Evolutionary conservation across 1,140 invertebrate species (phyloP).

Genomic region (Cecropterus lyciades): DNA sequence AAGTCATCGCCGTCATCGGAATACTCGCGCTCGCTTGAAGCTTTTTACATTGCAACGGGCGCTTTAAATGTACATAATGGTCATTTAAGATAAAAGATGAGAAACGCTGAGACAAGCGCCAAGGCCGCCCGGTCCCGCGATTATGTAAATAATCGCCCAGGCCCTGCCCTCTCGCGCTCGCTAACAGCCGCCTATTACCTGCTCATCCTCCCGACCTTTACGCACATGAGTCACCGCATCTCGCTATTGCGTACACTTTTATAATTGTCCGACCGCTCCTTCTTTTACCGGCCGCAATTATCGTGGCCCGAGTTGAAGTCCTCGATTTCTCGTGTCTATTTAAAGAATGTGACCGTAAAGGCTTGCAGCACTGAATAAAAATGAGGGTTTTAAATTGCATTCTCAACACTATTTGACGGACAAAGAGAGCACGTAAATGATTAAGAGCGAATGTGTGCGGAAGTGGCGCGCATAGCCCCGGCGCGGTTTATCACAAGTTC

Average conservation of each 20-base stretch:
- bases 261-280: slow-evolving; percentile 31
- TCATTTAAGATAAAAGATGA: slow-evolving; percentile 41
- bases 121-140: slow-evolving; percentile 65
- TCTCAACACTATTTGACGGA: slow-evolving; percentile 10
- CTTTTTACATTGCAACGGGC: slow-evolving; percentile 22
- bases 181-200: slow-evolving; percentile 45
- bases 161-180: slow-evolving; percentile 48
- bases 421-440: slow-evolving; percentile 18
- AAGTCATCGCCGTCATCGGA: slow-evolving; percentile 56
- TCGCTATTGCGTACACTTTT: slow-evolving; percentile 22
- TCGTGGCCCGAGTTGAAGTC: slow-evolving; percentile 17
- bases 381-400: slow-evolving; percentile 1
- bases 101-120: slow-evolving; percentile 47
- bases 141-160: slow-evolving; percentile 69
- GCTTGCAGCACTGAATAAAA: slow-evolving; percentile 3
- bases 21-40: slow-evolving; percentile 40
- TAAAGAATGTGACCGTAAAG: slow-evolving; percentile 21
- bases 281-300: slow-evolving; percentile 28
- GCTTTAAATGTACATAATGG: slow-evolving; percentile 35
- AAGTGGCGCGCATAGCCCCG: slow-evolving; percentile 19
- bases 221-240: slow-evolving; percentile 30
- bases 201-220: slow-evolving; percentile 43
- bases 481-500: slow-evolving; percentile 33
- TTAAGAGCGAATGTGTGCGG: slow-evolving; percentile 34
- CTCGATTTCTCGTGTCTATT: slow-evolving; percentile 28